A percentile compares a stretch with the other conserved stretches of the same genome.
Conservation (phyloP, 1,140 invertebrate species). For the Calliphora vicina region DNA sequence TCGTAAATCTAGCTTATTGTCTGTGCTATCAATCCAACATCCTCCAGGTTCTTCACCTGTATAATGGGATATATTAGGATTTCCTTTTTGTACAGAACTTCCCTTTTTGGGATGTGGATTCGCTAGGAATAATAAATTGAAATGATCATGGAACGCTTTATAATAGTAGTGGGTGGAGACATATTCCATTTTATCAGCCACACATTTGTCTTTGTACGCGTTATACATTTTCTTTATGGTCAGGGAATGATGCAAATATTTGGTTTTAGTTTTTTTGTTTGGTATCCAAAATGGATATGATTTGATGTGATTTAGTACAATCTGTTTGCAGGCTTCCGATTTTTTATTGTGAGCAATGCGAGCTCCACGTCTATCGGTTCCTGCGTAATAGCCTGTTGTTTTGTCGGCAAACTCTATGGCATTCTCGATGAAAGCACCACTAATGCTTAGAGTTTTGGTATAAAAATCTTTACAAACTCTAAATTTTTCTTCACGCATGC, state of each 20-base stretch:
- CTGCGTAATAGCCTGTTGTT: slow-evolving; percentile 33
- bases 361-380: slow-evolving; percentile 29
- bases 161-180: slow-evolving; percentile 26
- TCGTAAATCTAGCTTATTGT: not conserved
- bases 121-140: not conserved
- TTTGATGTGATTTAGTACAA: slow-evolving; percentile 30
- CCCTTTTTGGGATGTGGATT: not conserved
- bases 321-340: not conserved
- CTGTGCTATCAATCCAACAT: not conserved
- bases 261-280: slow-evolving; percentile 36
- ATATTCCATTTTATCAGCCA: not conserved
- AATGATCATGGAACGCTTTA: slow-evolving; percentile 36
- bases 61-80: slow-evolving; percentile 22
- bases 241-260: slow-evolving; percentile 34
- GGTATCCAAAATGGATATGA: slow-evolving; percentile 39
- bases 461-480: slow-evolving; percentile 36
- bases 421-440: slow-evolving; percentile 15
- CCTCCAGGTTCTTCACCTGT: not conserved
- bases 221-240: slow-evolving; percentile 36
- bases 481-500: slow-evolving; percentile 30
- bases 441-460: slow-evolving; percentile 11
- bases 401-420: slow-evolving; percentile 35
- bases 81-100: not conserved
- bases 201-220: slow-evolving; percentile 34
- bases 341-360: slow-evolving; percentile 23